phyloP scores from a whole-genome alignment of 2,113 vertebrate genomes.

The Lamprotornis superbus region DNA sequence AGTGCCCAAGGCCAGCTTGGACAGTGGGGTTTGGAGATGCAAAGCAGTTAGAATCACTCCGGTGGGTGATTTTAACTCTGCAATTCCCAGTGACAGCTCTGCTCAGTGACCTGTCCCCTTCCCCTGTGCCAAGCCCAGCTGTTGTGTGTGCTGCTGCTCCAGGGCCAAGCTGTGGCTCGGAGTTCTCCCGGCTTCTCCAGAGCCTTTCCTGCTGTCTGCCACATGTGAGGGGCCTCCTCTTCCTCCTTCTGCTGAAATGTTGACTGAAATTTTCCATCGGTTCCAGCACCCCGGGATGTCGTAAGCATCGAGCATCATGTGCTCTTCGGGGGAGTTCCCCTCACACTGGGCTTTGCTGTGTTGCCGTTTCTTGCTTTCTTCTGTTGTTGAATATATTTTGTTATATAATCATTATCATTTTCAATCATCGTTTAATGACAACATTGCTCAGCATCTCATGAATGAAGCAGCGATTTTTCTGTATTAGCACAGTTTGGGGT shows the following conservation, averaged over 20 bases:
- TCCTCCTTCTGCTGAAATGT: background rate
- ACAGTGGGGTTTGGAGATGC: background rate
- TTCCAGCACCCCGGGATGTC: background rate
- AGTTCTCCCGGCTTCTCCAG: background rate
- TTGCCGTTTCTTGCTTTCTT: background rate
- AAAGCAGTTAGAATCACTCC: too few relatives aligned
- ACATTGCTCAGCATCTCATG: rapidly evolving
- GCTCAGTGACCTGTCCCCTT: background rate
- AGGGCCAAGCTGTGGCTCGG: background rate
- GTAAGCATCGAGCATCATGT: background rate
- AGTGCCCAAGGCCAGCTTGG: background rate
- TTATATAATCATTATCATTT: rapidly evolving
- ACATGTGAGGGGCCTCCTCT: background rate
- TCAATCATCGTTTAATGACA: rapidly evolving
- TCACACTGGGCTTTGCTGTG: background rate
- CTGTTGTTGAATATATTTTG: background rate
- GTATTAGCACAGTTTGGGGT: background rate
- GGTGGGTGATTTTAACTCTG: background rate
- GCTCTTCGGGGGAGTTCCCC: background rate
- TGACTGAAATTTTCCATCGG: background rate
- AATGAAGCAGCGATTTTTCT: background rate
- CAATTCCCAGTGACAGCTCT: background rate
- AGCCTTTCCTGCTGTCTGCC: background rate
- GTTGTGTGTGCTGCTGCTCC: background rate
- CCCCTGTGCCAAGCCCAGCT: background rate